Evolutionary conservation across 2,797 vertebrate species (phyloP), one percentile per base, ranked within the genome.

Genomic region (Xenopus petersii): DNA sequence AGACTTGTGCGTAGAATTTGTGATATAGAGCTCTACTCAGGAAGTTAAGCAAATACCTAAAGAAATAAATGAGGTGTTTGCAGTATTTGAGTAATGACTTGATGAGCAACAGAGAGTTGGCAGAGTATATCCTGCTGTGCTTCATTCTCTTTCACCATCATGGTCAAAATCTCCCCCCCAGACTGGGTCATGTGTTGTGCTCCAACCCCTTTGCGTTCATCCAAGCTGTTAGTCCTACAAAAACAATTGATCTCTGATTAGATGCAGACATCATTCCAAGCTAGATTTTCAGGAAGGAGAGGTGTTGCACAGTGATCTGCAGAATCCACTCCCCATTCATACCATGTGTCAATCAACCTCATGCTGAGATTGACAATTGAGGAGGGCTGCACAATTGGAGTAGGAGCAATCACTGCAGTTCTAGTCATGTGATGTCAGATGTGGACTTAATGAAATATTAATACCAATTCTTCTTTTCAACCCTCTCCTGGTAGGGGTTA

Each of bases 111-210:
- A 6, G 3, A 36, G 3, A 36, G 6, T 36, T 3, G 21, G 2
- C 0, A 33, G 84, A 85, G 82, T 89, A 87, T 83, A 84, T 90
- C 88, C 72, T 61, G 56, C 4, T 33, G 69, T 1, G 61, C 79
- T 12, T 88, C 80, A 75, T 84, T 80, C 2, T 86, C 81, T 42
- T 75, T 77, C 12, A 89, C 81, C 81, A 93, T 86, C 80, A 87
- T 67, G 0, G 75, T 85, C 81, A 93, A 80, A 0, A 79, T 91
- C 76, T 90, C 86, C 21, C 21, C 89, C 87, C 85, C 84, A 84
- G 59, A 70, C 79, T 55, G 86, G 88, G 2, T 70, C 33, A 47
- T 82, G 83, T 59, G 91, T 92, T 77, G 90, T 46, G 78, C 84
- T 15, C 71, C 77, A 56, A 13, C 6, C 42, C 82, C 79, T 83